Evolutionary conservation across 2,888 invertebrate genomes (phyloP).

Genomic region (Aporophyla nigra): DNA sequence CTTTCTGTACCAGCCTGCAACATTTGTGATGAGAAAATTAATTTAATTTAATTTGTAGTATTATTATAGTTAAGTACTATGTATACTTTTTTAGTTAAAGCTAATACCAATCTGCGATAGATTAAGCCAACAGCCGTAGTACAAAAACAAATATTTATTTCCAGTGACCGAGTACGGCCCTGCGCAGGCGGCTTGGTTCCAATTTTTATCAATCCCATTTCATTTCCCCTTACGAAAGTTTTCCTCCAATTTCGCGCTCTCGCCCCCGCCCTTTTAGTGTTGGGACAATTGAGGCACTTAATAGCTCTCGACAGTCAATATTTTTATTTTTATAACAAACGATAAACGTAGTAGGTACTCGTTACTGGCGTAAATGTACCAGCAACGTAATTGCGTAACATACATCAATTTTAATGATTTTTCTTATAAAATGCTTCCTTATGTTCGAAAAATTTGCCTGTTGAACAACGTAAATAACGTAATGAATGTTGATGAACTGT

Average conservation of each 20-base stretch:
- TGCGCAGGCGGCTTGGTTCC: constrained; percentile 89
- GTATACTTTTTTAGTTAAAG: too few species aligned
- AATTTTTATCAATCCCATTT: constrained; percentile 92
- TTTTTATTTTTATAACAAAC: background rate
- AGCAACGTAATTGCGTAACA: too few species aligned
- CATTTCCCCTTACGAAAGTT: constrained; percentile 91
- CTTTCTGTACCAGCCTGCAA: too few species aligned
- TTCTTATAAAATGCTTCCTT: too few species aligned
- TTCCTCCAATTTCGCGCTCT: constrained; percentile 90
- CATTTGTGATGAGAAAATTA: too few species aligned
- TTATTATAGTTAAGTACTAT: too few species aligned
- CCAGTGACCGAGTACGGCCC: constrained; percentile 73
- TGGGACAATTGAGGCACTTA: constrained; percentile 52
- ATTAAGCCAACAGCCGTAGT: background rate
- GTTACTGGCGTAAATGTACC: too few species aligned
- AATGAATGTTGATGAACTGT: background rate
- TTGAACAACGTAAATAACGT: too few species aligned
- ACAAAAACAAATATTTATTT: constrained; percentile 35
- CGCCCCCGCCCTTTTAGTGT: constrained; percentile 82
- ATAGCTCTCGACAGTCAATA: constrained; percentile 65
- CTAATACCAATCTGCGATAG: background rate
- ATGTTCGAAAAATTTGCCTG: too few species aligned
- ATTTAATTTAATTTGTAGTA: too few species aligned
- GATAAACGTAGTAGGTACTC: background rate
- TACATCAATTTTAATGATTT: too few species aligned